phyloP scores from a whole-genome alignment of 2,888 invertebrate species.

The Rhorus exstirpatorius region DNA sequence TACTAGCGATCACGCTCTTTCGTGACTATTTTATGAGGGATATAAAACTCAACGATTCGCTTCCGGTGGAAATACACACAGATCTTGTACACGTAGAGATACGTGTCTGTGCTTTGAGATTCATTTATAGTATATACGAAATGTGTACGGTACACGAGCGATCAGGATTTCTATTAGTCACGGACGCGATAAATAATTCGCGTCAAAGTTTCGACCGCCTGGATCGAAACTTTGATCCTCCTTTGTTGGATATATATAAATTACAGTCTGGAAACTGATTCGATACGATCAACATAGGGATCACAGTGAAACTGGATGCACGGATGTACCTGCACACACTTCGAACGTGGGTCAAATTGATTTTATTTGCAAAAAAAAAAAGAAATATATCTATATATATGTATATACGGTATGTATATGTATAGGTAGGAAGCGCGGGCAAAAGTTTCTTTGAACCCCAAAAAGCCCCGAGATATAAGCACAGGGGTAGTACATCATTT shows the following conservation, averaged over 20 bases:
- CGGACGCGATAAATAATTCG: conserved; percentile 59
- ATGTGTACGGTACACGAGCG: not conserved
- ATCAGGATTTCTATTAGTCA: conserved; percentile 50
- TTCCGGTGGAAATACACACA: conserved; percentile 46
- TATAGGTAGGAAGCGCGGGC: conserved; percentile 35
- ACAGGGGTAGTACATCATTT: conserved; percentile 8
- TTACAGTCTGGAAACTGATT: conserved; percentile 37
- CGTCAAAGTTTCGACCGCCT: conserved; percentile 31
- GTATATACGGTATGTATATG: not conserved
- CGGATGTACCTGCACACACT: conserved; percentile 28
- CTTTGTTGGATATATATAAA: conserved; percentile 62
- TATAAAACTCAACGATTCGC: conserved; percentile 63
- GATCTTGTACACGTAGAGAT: conserved; percentile 8
- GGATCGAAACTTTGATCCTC: not conserved
- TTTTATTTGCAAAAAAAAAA: conserved; percentile 61
- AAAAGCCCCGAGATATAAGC: conserved; percentile 64
- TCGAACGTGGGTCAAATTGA: conserved; percentile 57
- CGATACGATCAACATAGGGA: conserved; percentile 33
- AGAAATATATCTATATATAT: conserved; percentile 26
- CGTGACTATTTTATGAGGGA: conserved; percentile 67
- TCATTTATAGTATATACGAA: conserved; percentile 2
- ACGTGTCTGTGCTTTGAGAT: not conserved
- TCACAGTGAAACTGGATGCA: conserved; percentile 40
- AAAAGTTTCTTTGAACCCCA: conserved; percentile 69
- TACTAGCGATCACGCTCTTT: conserved; percentile 22